Percentiles rank a stretch among this genome's conserved stretches.
These are phyloP conservation scores for Neolamprologus variostigma DNA, from an alignment of 2,113 vertebrate genomes.

Conservation along the genomic window DNA sequence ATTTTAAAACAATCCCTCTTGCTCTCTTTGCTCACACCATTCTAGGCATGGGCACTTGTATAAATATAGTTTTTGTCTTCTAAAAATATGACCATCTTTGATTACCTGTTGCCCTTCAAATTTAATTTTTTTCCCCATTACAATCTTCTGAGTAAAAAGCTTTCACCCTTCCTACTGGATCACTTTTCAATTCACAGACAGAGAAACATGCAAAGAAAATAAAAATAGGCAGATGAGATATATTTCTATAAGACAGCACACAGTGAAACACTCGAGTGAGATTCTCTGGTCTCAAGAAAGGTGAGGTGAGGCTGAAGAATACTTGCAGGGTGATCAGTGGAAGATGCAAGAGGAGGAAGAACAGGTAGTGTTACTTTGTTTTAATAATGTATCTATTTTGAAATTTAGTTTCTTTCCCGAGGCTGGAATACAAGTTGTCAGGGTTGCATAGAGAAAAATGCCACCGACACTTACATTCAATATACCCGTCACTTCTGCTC, in stretches of 20 bases:
- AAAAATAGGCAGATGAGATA: conserved; percentile 20
- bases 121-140: not conserved
- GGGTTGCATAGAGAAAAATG: conserved; percentile 51
- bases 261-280: conserved; percentile 46
- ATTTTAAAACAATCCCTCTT: conserved; percentile 70
- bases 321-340: conserved; percentile 15
- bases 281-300: conserved; percentile 26
- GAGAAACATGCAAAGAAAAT: conserved; percentile 17
- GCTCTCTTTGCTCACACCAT: conserved; percentile 40
- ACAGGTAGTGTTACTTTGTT: conserved; percentile 39
- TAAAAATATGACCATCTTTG: conserved; percentile 63
- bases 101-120: conserved; percentile 40
- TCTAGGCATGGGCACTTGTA: conserved; percentile 45
- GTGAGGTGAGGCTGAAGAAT: conserved; percentile 17
- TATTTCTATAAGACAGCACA: conserved; percentile 37
- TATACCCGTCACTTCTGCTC: not conserved
- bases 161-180: conserved; percentile 11
- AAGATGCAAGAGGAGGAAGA: conserved; percentile 30
- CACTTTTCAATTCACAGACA: conserved; percentile 32
- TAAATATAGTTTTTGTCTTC: conserved; percentile 67
- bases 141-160: conserved; percentile 47
- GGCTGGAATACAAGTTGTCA: conserved; percentile 40
- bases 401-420: not conserved
- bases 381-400: not conserved
- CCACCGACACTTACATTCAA: conserved; percentile 47